phyloP scores from a whole-genome alignment of 2,888 invertebrate genomes.

The Odontothrips loti region DNA sequence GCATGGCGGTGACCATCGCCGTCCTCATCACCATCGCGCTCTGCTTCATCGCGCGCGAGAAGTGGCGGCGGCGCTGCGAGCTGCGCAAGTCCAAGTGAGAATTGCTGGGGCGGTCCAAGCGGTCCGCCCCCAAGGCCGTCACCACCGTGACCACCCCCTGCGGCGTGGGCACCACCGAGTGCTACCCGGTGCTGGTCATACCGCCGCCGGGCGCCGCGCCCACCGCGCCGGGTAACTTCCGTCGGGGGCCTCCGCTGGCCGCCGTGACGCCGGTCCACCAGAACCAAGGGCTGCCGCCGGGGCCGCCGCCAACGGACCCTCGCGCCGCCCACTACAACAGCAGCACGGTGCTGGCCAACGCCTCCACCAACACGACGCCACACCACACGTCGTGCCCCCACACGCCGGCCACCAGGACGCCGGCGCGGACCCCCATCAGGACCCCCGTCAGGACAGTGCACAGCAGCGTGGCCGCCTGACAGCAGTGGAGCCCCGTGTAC shows the following conservation, averaged over 20 bases:
- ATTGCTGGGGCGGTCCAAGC: conserved; percentile 30
- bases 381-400: not conserved
- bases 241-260: not conserved
- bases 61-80: conserved; percentile 70
- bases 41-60: conserved; percentile 76
- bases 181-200: conserved; percentile 11
- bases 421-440: not conserved
- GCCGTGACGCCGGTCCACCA: not conserved
- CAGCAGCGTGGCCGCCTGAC: conserved; percentile 15
- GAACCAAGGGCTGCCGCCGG: not conserved
- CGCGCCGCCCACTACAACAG: not conserved
- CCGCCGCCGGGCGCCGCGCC: not conserved
- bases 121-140: conserved; percentile 2
- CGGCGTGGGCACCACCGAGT: not conserved
- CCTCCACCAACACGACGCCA: not conserved
- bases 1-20: conserved; percentile 78
- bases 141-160: not conserved
- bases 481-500: conserved; percentile 11
- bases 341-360: not conserved
- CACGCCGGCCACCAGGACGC: not conserved
- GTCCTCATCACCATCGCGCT: conserved; percentile 75
- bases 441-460: not conserved
- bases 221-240: not conserved
- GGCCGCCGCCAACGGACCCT: not conserved
- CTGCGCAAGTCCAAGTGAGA: conserved; percentile 38